These are phyloP conservation scores for Galeopterus variegatus DNA, from an alignment of 2,113 vertebrate genomes.

Conservation along the genomic window DNA sequence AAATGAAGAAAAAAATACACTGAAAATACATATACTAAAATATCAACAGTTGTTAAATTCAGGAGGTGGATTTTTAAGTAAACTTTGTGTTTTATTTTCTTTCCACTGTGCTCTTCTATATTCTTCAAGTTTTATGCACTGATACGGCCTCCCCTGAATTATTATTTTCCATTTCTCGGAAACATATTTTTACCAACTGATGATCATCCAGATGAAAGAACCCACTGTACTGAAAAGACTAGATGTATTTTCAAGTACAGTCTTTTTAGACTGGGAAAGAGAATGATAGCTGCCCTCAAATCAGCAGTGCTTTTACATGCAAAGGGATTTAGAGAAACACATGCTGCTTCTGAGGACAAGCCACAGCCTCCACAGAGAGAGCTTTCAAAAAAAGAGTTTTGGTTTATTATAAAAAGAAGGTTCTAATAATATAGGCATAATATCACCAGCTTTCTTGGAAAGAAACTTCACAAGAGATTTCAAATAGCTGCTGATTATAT, in stretches of 20 bases:
- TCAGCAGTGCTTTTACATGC: not conserved
- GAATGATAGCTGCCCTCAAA: not conserved
- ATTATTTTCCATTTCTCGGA: not conserved
- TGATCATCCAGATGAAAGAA: not conserved
- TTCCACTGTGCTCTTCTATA: not conserved
- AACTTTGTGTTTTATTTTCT: not conserved
- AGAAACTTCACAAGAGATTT: not conserved
- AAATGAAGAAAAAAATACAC: not conserved
- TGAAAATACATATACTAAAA: not conserved
- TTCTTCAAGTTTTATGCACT: not conserved
- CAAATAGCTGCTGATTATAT: not conserved
- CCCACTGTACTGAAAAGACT: not conserved
- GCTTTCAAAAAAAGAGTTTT: not conserved
- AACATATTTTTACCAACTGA: conserved; percentile 1
- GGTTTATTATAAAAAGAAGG: not conserved
- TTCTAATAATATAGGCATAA: not conserved
- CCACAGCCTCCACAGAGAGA: not conserved
- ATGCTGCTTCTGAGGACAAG: not conserved
- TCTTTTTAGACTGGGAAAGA: not conserved
- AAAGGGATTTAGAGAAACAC: not conserved
- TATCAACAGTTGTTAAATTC: not conserved
- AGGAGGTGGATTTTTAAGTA: not conserved
- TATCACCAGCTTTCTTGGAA: not conserved
- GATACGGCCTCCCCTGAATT: not conserved
- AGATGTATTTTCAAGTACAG: not conserved